Evolutionary conservation across 2,797 vertebrate species (phyloP).

Genomic region (Falco novaeseelandiae): DNA sequence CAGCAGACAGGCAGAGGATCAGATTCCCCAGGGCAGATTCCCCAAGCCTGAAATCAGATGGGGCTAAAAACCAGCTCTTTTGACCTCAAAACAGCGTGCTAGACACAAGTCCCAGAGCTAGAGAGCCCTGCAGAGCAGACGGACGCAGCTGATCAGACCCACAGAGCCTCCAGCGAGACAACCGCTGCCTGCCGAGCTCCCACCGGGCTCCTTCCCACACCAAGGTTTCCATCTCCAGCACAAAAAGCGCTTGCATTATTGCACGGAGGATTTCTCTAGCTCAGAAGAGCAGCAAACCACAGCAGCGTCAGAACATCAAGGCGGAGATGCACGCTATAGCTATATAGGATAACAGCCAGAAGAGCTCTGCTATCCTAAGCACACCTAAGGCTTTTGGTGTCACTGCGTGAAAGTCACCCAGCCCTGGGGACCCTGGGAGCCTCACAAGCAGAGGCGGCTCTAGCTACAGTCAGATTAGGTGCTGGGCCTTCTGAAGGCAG

Average conservation of each 20-base stretch:
- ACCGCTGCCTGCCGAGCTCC: accelerated
- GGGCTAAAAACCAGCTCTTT: neutral
- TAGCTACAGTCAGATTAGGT: neutral
- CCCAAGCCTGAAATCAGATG: neutral
- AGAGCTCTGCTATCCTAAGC: neutral
- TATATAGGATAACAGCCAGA: neutral
- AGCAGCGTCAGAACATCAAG: neutral
- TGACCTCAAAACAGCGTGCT: neutral
- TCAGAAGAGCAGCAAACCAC: neutral
- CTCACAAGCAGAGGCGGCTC: neutral
- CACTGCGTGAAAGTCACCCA: neutral
- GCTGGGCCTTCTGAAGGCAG: neutral
- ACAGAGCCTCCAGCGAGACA: accelerated
- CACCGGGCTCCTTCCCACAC: accelerated
- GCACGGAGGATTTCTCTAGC: neutral
- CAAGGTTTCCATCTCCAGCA: neutral
- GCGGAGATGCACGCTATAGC: neutral
- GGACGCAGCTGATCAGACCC: neutral
- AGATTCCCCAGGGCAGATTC: neutral
- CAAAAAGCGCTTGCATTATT: neutral
- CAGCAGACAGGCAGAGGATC: neutral
- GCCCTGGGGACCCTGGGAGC: neutral
- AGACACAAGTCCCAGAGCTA: neutral
- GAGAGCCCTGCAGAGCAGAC: neutral
- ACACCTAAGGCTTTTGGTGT: neutral